Conservation (phyloP, 1,140 invertebrate genomes). For the Papilio polytes region DNA sequence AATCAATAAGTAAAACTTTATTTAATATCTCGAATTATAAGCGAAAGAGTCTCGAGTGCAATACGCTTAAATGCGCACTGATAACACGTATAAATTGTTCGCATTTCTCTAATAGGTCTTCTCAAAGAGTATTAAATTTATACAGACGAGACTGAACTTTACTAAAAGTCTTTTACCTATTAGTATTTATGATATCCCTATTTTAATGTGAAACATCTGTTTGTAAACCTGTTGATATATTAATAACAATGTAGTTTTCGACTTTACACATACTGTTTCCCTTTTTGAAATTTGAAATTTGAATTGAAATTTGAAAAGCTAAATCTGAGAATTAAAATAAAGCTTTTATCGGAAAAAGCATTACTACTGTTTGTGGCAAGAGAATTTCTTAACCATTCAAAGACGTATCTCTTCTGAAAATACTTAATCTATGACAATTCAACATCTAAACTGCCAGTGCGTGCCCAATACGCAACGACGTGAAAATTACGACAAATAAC, state of each 20-base stretch:
- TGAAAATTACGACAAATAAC: conserved; percentile 71
- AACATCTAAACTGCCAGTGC: conserved; percentile 58
- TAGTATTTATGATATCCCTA: neutral
- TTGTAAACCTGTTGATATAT: no score
- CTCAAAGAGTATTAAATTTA: conserved; percentile 48
- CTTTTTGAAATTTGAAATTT: no score
- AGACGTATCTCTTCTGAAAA: conserved; percentile 18
- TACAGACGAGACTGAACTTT: conserved; percentile 40
- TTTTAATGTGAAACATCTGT: neutral
- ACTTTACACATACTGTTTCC: neutral
- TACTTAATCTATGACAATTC: conserved; percentile 52
- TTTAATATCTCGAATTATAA: conserved; percentile 44
- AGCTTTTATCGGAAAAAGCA: no score
- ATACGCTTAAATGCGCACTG: conserved; percentile 67
- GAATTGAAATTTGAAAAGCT: no score
- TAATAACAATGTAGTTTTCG: neutral
- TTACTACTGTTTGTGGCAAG: neutral
- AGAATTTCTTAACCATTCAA: neutral
- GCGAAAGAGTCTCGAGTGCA: conserved; percentile 57
- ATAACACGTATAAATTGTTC: conserved; percentile 65
- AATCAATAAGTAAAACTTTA: conserved; percentile 35
- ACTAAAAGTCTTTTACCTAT: neutral
- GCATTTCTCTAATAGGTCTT: conserved; percentile 62
- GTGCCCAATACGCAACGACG: conserved; percentile 61
- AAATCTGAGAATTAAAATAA: neutral